Percentiles rank a stretch among this genome's conserved stretches.
Conservation (phyloP, 37 sponge, comb jelly and placozoan genomes). For the Haliclona indistincta region DNA sequence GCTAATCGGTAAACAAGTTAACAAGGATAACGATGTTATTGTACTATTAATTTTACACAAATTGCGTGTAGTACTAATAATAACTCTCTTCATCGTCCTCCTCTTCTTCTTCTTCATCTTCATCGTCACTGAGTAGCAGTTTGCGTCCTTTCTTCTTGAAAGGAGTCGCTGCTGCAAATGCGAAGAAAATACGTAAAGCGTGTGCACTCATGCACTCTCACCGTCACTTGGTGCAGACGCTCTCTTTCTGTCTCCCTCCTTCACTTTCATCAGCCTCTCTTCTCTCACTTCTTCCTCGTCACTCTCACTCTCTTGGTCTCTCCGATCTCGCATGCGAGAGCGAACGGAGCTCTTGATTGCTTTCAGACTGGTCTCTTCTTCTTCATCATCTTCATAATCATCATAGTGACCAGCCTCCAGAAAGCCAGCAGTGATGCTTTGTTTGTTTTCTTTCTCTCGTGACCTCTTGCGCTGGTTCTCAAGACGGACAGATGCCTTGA, state of each 20-base stretch:
- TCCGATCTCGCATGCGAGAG: constrained; percentile 10
- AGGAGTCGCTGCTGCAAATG: neutral
- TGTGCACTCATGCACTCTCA: neutral
- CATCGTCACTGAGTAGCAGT: constrained; percentile 27
- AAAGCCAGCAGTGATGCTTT: constrained; percentile 58
- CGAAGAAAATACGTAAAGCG: neutral
- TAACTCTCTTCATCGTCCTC: no score
- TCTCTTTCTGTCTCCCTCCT: neutral
- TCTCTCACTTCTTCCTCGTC: constrained; percentile 22
- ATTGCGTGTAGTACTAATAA: no score
- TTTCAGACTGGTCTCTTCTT: constrained; percentile 43
- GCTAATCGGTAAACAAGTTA: no score
- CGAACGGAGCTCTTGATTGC: constrained; percentile 73
- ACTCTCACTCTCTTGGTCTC: neutral
- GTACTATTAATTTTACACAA: no score
- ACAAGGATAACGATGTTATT: no score
- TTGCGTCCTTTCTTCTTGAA: constrained; percentile 5
- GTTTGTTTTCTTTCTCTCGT: constrained; percentile 52
- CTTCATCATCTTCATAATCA: constrained; percentile 32
- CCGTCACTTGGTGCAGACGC: neutral
- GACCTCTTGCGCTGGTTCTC: constrained; percentile 77
- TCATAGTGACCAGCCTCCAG: constrained; percentile 72
- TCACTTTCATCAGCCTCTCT: constrained; percentile 7
- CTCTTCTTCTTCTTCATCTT: constrained; percentile 12
- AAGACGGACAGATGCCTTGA: constrained; percentile 55